Conservation (phyloP, 2,888 invertebrate species). For the Drosophila fulvimacula region DNA sequence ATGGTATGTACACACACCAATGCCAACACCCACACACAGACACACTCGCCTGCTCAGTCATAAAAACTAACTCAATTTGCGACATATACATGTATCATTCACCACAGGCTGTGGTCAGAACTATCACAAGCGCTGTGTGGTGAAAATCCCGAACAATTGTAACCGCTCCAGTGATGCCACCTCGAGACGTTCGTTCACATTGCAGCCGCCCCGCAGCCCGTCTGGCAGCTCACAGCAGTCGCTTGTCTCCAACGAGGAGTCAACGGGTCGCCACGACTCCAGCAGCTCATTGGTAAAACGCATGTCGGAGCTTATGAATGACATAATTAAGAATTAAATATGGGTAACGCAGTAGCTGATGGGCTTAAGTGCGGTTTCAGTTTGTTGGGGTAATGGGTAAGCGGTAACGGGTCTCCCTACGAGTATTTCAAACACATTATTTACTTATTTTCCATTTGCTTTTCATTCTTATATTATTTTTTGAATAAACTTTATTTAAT, state of each 20-base stretch:
- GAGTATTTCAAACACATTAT: constrained; percentile 64
- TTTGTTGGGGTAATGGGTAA: constrained; percentile 1
- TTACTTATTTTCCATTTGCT: constrained; percentile 44
- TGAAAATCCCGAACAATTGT: constrained; percentile 99
- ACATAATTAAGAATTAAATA: constrained; percentile 84
- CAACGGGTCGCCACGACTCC: constrained; percentile 84
- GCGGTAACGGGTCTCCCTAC: constrained; percentile 60
- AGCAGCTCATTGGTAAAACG: constrained; percentile 91
- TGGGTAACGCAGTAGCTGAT: neutral
- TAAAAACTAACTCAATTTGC: constrained; percentile 46
- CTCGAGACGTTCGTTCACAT: constrained; percentile 84
- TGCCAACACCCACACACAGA: constrained; percentile 4
- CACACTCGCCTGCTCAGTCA: constrained; percentile 6
- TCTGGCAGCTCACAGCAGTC: constrained; percentile 90
- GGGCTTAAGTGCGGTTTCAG: constrained; percentile 4
- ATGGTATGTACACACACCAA: constrained; percentile 89
- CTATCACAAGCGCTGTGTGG: constrained; percentile 98
- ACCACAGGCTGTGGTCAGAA: constrained; percentile 96
- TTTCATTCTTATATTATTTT: constrained; percentile 52
- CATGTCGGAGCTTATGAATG: constrained; percentile 87
- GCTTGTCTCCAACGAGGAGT: constrained; percentile 86
- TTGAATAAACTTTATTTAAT: constrained; percentile 62
- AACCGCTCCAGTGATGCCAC: constrained; percentile 86
- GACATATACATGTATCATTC: constrained; percentile 13
- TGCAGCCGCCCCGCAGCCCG: constrained; percentile 88